Conservation (phyloP, 1,140 invertebrate species). For the Drosophila sechellia region DNA sequence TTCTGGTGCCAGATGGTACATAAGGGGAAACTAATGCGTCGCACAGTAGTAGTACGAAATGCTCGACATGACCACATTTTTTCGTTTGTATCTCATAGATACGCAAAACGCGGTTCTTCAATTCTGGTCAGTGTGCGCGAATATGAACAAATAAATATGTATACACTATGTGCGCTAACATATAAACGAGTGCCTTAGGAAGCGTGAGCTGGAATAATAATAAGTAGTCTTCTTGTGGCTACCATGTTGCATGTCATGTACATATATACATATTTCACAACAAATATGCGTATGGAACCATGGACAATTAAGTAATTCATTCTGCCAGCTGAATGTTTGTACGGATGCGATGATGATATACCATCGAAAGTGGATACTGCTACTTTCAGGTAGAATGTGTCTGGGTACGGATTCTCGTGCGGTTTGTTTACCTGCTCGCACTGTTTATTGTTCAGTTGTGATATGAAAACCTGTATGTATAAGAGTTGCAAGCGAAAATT, state of each 20-base stretch:
- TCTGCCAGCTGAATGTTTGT: conserved; percentile 15
- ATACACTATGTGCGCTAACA: conserved; percentile 1
- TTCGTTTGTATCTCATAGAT: conserved; percentile 35
- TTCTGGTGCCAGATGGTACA: conserved; percentile 50
- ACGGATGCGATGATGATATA: conserved; percentile 1
- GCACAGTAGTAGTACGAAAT: neutral
- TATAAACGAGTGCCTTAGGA: conserved; percentile 25
- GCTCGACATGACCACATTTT: conserved; percentile 8
- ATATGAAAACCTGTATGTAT: conserved; percentile 32
- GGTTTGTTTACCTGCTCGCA: conserved; percentile 42
- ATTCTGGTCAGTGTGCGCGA: conserved; percentile 41
- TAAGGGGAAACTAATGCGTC: conserved; percentile 20
- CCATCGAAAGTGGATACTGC: conserved; percentile 34
- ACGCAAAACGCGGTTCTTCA: conserved; percentile 33
- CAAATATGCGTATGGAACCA: conserved; percentile 25
- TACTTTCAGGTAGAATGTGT: conserved; percentile 25
- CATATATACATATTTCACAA: conserved; percentile 17
- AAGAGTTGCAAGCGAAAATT: conserved; percentile 20
- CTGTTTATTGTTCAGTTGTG: conserved; percentile 14
- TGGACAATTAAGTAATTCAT: conserved; percentile 46
- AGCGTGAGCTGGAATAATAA: conserved; percentile 46
- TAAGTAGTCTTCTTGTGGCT: conserved; percentile 31
- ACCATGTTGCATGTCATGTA: conserved; percentile 44
- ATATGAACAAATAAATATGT: conserved; percentile 26
- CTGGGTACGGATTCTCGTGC: conserved; percentile 6